Evolutionary conservation across 2,797 vertebrate species (phyloP), one percentile per base, ranked within the genome.

Genomic region (Triplophysa yarkandensis): DNA sequence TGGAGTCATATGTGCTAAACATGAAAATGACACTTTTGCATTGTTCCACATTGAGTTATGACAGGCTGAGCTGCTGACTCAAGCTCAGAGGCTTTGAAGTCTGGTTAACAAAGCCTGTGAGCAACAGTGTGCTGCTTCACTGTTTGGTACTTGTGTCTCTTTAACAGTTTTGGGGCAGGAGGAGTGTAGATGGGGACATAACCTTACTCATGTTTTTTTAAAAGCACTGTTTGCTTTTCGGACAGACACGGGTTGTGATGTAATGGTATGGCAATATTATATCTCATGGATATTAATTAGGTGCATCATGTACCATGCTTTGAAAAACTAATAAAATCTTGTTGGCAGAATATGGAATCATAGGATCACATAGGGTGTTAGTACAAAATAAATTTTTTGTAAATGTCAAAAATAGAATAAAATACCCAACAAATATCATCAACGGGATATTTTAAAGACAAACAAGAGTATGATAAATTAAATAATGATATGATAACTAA

Each of bases 81-180:
- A 36, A 25, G 7, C 39, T 46, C 25, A 19, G 13, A 30, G 19
- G 5, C 28, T 48, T 16, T 54, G 23, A 54, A 54, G 50, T 27
- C 13, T 27, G 50, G 50, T 54, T 14, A 77, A 77, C 70, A 77
- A 77, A 66, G 60, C 23, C 43, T 62, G 46, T 67, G 32, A 25
- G 66, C 4, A 57, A 11, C 2, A 21, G 46, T 9, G 14, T 21
- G 44, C 17, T 4, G 36, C 9, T 46, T 9, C 9, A 32, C 16
- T 76, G 44, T 61, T 78, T 69, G 13, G 10, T 55, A 65, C 52
- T 54, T 73, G 27, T 66, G 81, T 71, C 83, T 46, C 76, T 80
- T 86, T 77, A n/a, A 71, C 78, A 68, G 62, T 84, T 78, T 78
- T 50, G 16, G 4, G 54, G 66, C 70, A 77, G 80, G 21, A 1